Evolutionary conservation across 1,140 invertebrate genomes (phyloP), one percentile per base, ranked within the genome.

Genomic region (Araneus ventricosus): DNA sequence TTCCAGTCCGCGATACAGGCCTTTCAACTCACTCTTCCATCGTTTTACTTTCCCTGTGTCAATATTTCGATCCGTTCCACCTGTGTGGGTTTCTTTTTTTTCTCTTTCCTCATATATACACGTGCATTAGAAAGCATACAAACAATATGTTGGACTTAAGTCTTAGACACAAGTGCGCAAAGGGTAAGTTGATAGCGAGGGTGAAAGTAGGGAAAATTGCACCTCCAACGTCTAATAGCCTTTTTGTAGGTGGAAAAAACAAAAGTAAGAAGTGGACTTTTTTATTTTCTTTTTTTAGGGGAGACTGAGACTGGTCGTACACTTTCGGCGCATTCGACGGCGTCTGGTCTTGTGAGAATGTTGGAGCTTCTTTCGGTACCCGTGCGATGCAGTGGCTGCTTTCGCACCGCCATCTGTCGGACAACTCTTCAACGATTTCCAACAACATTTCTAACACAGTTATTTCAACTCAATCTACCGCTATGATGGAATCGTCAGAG

Each of bases 21-120:
- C 8, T 75, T 30, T 75, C 67, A 63, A 20, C 14, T 37, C 30
- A 17, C 14, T 34, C 20, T 27, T 30, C 14, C 30, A 20, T 30
- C 67, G 30, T 75, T 75, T 75, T 34, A 75, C 67, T 75, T 75
- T 75, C 27, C 67, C 34, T 20, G 30, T 37, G 67, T 75, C 67
- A 75, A 75, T 75, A 37, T 75, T 75, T 75, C 67, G 67, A 75
- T 75, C 67, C 17, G 67, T 75, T 75, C 30, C 67, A 75, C 67
- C 67, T 75, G 30, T 37, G 30, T 34, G 20, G 14, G 27, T 17
- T 34, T 34, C 27, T 75, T 30, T 34, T 75, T 75, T 30, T 70
- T 75, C 30, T 75, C 67, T 75, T 75, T n/a, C 59, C 67, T 75
- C 30, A 17, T 37, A 6, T 10, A 75, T 30, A 75, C 67, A 75